These are phyloP conservation scores for Orientallactaga sibirica DNA, from an alignment of 2,797 vertebrate species.

Conservation along the genomic window DNA sequence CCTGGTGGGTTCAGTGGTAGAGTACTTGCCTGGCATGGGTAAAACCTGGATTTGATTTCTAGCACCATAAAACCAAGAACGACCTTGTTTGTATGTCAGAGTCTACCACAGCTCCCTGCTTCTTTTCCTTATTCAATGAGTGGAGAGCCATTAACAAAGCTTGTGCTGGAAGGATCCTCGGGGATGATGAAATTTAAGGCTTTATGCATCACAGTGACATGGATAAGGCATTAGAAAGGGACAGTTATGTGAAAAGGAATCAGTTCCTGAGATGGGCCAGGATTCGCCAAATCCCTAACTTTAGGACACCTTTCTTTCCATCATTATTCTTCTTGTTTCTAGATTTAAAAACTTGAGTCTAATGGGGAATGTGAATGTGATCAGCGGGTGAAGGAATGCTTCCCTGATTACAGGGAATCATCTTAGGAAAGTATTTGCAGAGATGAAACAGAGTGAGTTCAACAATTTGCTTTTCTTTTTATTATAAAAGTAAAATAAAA, in stretches of 20 bases:
- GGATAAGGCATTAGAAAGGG: not conserved
- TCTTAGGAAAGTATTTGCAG: slow-evolving; percentile 25
- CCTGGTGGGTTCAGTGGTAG: not conserved
- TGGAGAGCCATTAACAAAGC: not conserved
- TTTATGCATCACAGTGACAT: fast-evolving
- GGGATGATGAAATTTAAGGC: not conserved
- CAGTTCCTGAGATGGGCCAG: not conserved
- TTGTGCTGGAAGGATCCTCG: not conserved
- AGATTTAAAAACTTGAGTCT: slow-evolving; percentile 2
- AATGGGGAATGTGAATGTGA: not conserved
- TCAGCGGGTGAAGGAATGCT: not conserved
- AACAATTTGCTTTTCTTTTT: slow-evolving; percentile 87
- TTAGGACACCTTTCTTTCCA: not conserved
- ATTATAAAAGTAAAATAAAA: slow-evolving; percentile 93
- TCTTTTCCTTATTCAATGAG: not conserved
- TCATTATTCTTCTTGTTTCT: slow-evolving; percentile 4
- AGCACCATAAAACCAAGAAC: not conserved
- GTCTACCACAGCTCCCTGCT: not conserved
- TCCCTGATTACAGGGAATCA: no score
- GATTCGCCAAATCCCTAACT: not conserved
- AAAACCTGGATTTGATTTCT: not conserved
- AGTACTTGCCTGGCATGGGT: not conserved
- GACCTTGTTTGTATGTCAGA: not conserved
- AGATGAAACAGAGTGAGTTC: slow-evolving; percentile 63
- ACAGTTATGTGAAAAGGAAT: fast-evolving